Base-by-base conservation (phyloP, 2,888 invertebrate genomes). In the Drosophila koepferae region DNA sequence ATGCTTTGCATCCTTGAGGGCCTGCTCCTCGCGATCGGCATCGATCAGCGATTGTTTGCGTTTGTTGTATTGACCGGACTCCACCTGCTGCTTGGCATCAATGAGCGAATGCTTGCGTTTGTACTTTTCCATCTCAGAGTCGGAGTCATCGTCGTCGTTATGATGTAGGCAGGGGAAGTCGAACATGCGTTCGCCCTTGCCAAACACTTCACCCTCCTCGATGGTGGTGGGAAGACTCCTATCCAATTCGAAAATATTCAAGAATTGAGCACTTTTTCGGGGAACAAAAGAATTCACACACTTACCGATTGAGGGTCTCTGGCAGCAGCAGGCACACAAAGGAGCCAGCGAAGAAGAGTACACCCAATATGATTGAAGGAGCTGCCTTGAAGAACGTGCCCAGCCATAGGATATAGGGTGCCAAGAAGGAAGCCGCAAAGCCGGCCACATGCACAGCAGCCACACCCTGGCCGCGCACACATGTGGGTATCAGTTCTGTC, bases 401-500 rank as follows among this genome's bases (percentile, higher is more conserved):
- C 85, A 94, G 86, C 83, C 94, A 94, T 16, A 95, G 91, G 63
- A 95, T 94, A 80, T 95, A 94, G 4, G 95, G 94, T 67, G 95
- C 94, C 87, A 95, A 93, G 82, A 95, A 95, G 64, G 94, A 94
- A 18, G 95, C 94, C 0, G 94, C 94, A 81, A 95, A 95, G 1
- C 95, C 95, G 20, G 94, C 94, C 20, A 95, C 94, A 86, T 95
- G 95, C 20, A 95, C 94, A 4, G 94, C 94, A 0, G 95, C 94
- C 46, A 95, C 94, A 34, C 95, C 95, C 88, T 95, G 95, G 3
- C 95, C 95, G 46, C 95, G 92, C 20, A 95, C 94, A 74, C 94
- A 94, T 1, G 95, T 95, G 36, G 95, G 95, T 73, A 95, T 94
- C 60, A 95, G 90, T 90, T 95, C 95, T 3, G 95, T 95, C 28